Evolutionary conservation across 2,113 vertebrate genomes (phyloP).

Genomic region (Cinclus mexicanus): DNA sequence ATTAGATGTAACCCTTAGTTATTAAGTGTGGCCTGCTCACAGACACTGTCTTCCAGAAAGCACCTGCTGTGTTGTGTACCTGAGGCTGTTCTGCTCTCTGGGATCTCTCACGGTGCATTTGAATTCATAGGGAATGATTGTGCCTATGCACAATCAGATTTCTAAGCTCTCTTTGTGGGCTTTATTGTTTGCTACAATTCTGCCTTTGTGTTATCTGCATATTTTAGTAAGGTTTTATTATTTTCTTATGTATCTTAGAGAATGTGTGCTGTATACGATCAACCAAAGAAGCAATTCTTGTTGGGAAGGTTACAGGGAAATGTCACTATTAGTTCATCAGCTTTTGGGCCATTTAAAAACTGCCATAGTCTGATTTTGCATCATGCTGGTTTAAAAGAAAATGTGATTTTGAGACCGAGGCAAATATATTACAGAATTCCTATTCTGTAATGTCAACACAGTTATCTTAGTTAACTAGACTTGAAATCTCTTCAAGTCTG

Average conservation of each 20-base stretch:
- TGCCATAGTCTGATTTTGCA: background rate
- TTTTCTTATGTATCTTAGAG: background rate
- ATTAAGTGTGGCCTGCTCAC: background rate
- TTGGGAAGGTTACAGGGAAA: background rate
- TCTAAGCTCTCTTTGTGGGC: background rate
- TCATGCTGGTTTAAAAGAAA: slow-evolving; percentile 3
- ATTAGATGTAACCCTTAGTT: background rate
- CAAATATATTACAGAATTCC: slow-evolving; percentile 21
- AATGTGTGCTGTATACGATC: background rate
- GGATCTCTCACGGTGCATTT: background rate
- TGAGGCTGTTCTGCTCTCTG: background rate
- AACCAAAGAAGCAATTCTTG: background rate
- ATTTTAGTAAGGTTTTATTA: slow-evolving; percentile 3
- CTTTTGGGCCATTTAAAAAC: background rate
- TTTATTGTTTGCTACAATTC: slow-evolving; percentile 14
- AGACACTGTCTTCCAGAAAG: background rate
- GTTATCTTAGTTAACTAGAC: slow-evolving; percentile 51
- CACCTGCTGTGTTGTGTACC: background rate
- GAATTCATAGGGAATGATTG: background rate
- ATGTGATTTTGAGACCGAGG: background rate
- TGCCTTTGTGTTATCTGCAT: slow-evolving; percentile 8
- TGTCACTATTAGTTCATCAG: background rate
- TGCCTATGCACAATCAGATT: background rate
- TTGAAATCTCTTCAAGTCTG: slow-evolving; percentile 39
- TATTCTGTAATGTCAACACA: slow-evolving; percentile 33